Base-by-base conservation (phyloP, 2,888 invertebrate species). In the Tetropium fuscum region DNA sequence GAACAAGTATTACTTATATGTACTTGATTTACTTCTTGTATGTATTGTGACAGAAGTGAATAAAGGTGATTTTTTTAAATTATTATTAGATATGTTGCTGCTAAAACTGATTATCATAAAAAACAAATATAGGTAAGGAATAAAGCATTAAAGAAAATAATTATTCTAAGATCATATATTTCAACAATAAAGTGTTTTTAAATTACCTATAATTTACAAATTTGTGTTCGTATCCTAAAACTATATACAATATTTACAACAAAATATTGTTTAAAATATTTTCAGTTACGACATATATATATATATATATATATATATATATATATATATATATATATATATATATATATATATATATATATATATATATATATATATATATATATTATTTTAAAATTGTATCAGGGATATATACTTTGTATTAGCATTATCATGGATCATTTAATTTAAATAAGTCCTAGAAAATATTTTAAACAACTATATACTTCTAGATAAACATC, bases 201-300 rank as follows among this genome's bases (percentile, higher is more conserved):
- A 72, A 74, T 77, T 74, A 76, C 64, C 78, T 78, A 77, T 74
- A 77, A 74, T 75, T 77, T 78, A 80, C 78, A 80, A 79, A 79
- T 73, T 75, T 77, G 70, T 76, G 73, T 73, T 71, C 72, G 74
- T 71, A 69, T 64, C 61, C 66, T 64, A 70, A 65, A 71, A 40
- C 63, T 79, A 77, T 79, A 54, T 78, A 80, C 78, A 79, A 58
- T 80, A 80, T 80, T 59, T 80, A 80, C 78, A 80, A 70, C 58
- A 60, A 64, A 60, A 70, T 25, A 10, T 74, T 72, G 76, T 74
- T 77, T 75, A 74, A 75, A 76, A 77, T 75, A 75, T 75, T 75
- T 74, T 71, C 64, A 43, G 25, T n/a, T n/a, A n/a, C n/a, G n/a
- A 53, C 38, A 54, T 45, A 36, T 16, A 16, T 27, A 19, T 48